A percentile compares a stretch with the other conserved stretches of the same genome.
phyloP scores from a whole-genome alignment of 1,140 invertebrate genomes.

The Magallana ariakensis region DNA sequence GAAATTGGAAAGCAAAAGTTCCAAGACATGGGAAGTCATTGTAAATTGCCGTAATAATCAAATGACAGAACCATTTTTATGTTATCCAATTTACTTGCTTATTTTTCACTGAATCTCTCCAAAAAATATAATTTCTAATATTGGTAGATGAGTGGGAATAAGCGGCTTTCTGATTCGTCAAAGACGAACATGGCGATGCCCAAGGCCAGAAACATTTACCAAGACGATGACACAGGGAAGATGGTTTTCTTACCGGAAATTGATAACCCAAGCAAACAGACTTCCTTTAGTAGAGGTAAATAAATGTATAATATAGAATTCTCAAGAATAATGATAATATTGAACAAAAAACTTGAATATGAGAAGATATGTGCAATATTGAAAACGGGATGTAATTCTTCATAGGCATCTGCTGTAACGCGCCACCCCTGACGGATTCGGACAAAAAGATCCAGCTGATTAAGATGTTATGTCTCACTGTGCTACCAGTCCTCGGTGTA shows the following conservation, averaged over 20 bases:
- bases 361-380: too few relatives aligned
- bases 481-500: slow-evolving; percentile 59
- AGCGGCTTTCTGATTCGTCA: neutral
- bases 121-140: too few relatives aligned
- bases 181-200: slow-evolving; percentile 9
- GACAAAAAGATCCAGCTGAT: slow-evolving; percentile 60
- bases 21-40: too few relatives aligned
- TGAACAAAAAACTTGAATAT: too few relatives aligned
- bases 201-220: neutral
- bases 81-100: too few relatives aligned
- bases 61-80: too few relatives aligned
- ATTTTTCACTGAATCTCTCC: too few relatives aligned
- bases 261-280: slow-evolving; percentile 22
- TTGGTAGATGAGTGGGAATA: neutral
- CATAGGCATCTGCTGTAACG: slow-evolving; percentile 36
- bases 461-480: slow-evolving; percentile 60
- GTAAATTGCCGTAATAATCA: too few relatives aligned
- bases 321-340: too few relatives aligned
- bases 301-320: neutral
- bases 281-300: slow-evolving; percentile 11
- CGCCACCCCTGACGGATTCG: slow-evolving; percentile 54
- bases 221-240: neutral
- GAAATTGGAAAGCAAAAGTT: too few relatives aligned
- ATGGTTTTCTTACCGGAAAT: slow-evolving; percentile 24
- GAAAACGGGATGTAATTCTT: too few relatives aligned